Evolutionary conservation across 1,140 invertebrate genomes (phyloP).

Genomic region (Platorchestia sp.): DNA sequence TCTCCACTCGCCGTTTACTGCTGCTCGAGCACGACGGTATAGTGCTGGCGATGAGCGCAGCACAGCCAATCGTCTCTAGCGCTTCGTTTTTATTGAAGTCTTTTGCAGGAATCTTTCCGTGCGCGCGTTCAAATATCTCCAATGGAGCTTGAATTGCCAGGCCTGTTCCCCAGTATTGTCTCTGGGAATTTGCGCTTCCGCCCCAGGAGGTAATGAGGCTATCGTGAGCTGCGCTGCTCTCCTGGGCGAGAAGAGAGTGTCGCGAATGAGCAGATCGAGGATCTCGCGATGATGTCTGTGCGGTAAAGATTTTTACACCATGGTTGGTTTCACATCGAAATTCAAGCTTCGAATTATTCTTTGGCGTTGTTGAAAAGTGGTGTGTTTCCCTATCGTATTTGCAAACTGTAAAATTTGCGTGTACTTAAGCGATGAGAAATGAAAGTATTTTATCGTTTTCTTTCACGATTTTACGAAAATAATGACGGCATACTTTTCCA

Average conservation of each 20-base stretch:
- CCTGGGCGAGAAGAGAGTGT: background rate
- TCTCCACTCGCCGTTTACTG: background rate
- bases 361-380: background rate
- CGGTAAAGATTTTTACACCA: background rate
- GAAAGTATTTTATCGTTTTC: background rate
- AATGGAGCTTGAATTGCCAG: constrained; percentile 11
- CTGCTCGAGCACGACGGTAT: background rate
- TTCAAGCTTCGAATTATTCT: background rate
- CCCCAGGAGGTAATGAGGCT: background rate
- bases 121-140: background rate
- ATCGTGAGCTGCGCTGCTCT: background rate
- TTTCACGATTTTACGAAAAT: background rate
- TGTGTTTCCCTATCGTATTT: background rate
- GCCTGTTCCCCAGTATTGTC: background rate
- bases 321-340: background rate
- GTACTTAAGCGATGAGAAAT: background rate
- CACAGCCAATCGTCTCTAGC: background rate
- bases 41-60: background rate
- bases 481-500: background rate
- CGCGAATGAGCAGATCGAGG: background rate
- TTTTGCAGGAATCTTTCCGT: background rate
- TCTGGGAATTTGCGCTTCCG: background rate
- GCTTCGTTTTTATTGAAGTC: background rate
- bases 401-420: background rate
- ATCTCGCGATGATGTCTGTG: background rate